phyloP scores from a whole-genome alignment of 1,140 invertebrate species.

The Drosophila pandora region DNA sequence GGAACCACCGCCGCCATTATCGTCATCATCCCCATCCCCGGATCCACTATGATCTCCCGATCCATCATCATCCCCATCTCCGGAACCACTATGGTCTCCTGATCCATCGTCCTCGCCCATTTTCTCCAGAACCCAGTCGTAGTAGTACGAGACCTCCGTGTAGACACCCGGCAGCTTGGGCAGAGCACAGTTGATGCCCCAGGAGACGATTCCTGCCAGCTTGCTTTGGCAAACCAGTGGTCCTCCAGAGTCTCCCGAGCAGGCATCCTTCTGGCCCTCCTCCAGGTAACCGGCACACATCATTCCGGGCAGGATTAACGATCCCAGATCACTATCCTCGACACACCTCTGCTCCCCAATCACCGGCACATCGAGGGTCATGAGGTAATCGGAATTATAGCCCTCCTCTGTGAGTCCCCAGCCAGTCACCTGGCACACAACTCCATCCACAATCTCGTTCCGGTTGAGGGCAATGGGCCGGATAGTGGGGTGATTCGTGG shows the following conservation, averaged over 20 bases:
- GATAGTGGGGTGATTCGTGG: slow-evolving; percentile 59
- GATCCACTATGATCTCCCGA: too few relatives aligned
- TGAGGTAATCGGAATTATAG: slow-evolving; percentile 51
- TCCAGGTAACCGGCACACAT: slow-evolving; percentile 73
- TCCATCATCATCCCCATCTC: slow-evolving; percentile 5
- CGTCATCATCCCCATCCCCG: slow-evolving; percentile 3
- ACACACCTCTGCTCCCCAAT: slow-evolving; percentile 55
- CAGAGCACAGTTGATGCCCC: slow-evolving; percentile 88
- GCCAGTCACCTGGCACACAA: slow-evolving; percentile 71
- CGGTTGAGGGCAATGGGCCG: slow-evolving; percentile 53
- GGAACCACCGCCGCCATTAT: slow-evolving; percentile 34
- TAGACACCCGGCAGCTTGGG: slow-evolving; percentile 89
- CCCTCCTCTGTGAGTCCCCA: slow-evolving; percentile 72
- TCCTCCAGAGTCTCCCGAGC: slow-evolving; percentile 86
- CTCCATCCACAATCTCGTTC: slow-evolving; percentile 7
- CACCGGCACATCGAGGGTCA: slow-evolving; percentile 69
- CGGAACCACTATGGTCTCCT: too few relatives aligned
- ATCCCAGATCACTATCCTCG: slow-evolving; percentile 36
- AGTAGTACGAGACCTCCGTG: slow-evolving; percentile 87
- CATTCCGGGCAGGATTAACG: slow-evolving; percentile 61
- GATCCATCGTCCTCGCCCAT: slow-evolving; percentile 27
- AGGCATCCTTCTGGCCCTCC: slow-evolving; percentile 69
- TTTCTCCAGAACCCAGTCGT: slow-evolving; percentile 85
- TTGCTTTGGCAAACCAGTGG: slow-evolving; percentile 85
- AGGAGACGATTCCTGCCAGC: slow-evolving; percentile 88